Base-by-base conservation (phyloP, 2,113 vertebrate genomes). In the Colistium nudipinnis region DNA sequence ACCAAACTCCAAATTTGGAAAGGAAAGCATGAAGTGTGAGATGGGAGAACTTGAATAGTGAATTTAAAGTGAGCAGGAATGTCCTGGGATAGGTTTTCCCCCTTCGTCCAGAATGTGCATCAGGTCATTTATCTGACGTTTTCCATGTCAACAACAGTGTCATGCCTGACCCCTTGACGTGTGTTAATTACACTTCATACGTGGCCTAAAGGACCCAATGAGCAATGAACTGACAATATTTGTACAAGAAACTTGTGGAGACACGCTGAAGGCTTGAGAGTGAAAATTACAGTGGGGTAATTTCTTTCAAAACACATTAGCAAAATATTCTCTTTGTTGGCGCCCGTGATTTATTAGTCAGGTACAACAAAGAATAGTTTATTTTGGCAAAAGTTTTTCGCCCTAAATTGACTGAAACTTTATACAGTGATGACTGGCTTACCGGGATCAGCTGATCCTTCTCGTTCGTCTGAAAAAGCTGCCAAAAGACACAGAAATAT, bases 381-480 rank as follows among this genome's bases (percentile, higher is more conserved):
- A 31, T 31, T 5, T 8, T 10, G 9, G 7, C 20, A 9, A 4
- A 19, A 43, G 4, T 48, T 2, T 28, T 44, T 36, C 59, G 64
- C 44, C 7, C 22, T 60, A 19, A 44, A 62, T 7, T 71, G 19
- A 43, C 19, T 24, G 49, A 2, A 31, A 60, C 6, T 45, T 20
- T 9, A 45, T 8, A 64, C 44, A 51, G 7, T 41, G 14, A 51
- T 55, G 22, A 1, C 13, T 33, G 16, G 61, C 78, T 27, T 79
- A 91, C 90, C 81, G 1, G 2, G 43, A 64, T 28, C 39, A 6
- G 10, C 78, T 8, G 90, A 91, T 65, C 84, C 90, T 27, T 83
- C 82, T 3, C 0, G 1, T 0, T 68, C 54, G 0, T 88, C 55
- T 41, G 81, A 84, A 35, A 14, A 31, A 71, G 45, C 85, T 90